Evolutionary conservation across 2,888 invertebrate genomes (phyloP), one percentile per base, ranked within the genome.

Genomic region (Caenorhabditis sp.): DNA sequence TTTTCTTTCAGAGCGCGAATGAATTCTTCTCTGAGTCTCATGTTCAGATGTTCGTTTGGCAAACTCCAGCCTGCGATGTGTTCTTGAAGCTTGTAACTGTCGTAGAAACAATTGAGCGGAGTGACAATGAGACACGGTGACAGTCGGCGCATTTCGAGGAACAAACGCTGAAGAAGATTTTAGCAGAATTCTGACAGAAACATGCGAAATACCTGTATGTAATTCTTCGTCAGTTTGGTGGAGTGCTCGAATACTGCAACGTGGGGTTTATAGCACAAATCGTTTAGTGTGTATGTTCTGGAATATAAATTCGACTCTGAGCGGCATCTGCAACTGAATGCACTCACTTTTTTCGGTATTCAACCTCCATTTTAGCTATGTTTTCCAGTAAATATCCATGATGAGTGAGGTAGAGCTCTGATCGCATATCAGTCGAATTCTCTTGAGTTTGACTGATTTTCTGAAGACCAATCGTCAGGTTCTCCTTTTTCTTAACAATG

Each of bases 181-280:
- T 9, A n/a, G n/a, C n/a, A n/a, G n/a, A n/a, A n/a, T n/a, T n/a
- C n/a, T n/a, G n/a, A n/a, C n/a, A n/a, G n/a, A n/a, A n/a, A n/a
- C n/a, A n/a, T n/a, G n/a, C n/a, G 30, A 17, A 1, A 5, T 2
- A 27, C 27, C 63, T 26, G 41, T 0, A 45, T 24, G 22, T 45
- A 52, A n/a, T 53, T 11, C 5, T 35, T 45, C 15, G n/a, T 30
- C 2, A 6, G n/a, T 5, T 8, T 11, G 0, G 7, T 7, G 0
- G 26, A 13, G 11, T 35, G 2, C 22, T 53, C 27, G 48, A 74
- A 59, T 4, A 75, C 30, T 1, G 61, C 50, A 30, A 9, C n/a
- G 15, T 70, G 75, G 9, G 75, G 75, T 24, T 75, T 75, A 37
- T n/a, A 75, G 45, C 75, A 75, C 24, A 75, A 26, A 15, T 75